Base-by-base conservation (phyloP, 2,797 vertebrate species). In the Amniataba percoides region DNA sequence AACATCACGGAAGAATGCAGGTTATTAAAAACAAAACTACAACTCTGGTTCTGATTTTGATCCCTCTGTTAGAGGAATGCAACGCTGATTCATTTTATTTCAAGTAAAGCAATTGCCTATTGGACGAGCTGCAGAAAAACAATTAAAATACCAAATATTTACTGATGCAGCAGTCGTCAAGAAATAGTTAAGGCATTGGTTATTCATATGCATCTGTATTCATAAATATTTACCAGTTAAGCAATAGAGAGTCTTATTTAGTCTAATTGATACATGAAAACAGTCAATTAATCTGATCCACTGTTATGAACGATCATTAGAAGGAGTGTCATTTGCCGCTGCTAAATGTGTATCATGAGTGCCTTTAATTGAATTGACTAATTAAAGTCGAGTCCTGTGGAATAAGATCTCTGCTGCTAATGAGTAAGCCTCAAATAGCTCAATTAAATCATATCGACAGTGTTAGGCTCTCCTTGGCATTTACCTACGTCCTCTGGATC, bases 351-450 rank as follows among this genome's bases (percentile, higher is more conserved):
- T 84, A 88, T 89, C 79, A 77, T 82, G 79, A 88, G 87, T 90
- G 89, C 80, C 71, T 93, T 93, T 95, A 94, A 95, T 95, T 94
- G 90, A 93, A 94, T 78, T 81, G 89, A 88, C 92, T 95, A 95
- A 95, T 95, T 94, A 94, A 91, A 89, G 60, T 71, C 7, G 67
- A 86, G 86, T 89, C 89, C 80, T 81, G 83, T 87, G 80, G 89
- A 94, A 93, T 92, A 90, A 94, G 92, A 93, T 91, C 83, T 93
- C 86, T 86, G 80, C 74, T 77, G 84, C 88, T 94, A 94, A 95
- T 94, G 88, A 92, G 77, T 66, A 57, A 78, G 88, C 79, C 87
- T 90, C 87, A 93, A 91, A 92, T 83, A 77, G 76, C 89, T 94
- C 86, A 93, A 94, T 93, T 94, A 93, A 89, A 90, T 89, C 80